These are phyloP conservation scores for Eumerus sabulonum DNA, from an alignment of 2,888 invertebrate genomes.

Conservation along the genomic window DNA sequence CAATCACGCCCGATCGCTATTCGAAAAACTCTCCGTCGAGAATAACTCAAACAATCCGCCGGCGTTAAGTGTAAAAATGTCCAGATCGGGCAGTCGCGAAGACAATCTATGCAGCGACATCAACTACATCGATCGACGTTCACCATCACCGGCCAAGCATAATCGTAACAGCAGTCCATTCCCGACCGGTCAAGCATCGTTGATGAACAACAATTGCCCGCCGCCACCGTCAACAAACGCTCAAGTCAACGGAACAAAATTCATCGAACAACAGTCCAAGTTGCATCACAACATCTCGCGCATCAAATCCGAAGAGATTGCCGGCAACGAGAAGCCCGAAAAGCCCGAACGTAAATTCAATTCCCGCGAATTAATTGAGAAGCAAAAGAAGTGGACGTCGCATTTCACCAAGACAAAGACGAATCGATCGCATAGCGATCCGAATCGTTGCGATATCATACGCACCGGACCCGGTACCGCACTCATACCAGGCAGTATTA, in stretches of 20 bases:
- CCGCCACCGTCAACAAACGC: constrained; percentile 59
- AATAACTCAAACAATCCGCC: constrained; percentile 79
- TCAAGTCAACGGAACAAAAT: constrained; percentile 79
- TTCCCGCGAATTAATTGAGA: constrained; percentile 92
- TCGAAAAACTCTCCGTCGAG: constrained; percentile 90
- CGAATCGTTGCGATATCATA: constrained; percentile 80
- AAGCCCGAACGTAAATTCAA: constrained; percentile 90
- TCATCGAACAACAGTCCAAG: constrained; percentile 74
- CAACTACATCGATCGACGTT: constrained; percentile 77
- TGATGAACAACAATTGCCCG: constrained; percentile 74
- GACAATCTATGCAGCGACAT: constrained; percentile 78
- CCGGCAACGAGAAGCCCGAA: constrained; percentile 83
- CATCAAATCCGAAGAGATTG: constrained; percentile 81
- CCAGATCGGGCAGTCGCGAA: constrained; percentile 78
- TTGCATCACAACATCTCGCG: constrained; percentile 80
- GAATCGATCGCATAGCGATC: constrained; percentile 83
- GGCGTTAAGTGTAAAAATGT: constrained; percentile 75
- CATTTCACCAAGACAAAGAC: constrained; percentile 91
- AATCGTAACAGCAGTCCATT: constrained; percentile 74
- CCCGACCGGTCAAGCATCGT: constrained; percentile 74
- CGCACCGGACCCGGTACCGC: constrained; percentile 80
- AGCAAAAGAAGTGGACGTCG: constrained; percentile 95
- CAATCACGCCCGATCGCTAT: constrained; percentile 93
- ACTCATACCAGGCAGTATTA: constrained; percentile 78
- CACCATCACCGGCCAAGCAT: constrained; percentile 77